Base-by-base conservation (phyloP, 2,113 vertebrate genomes). In the Vulpes vulpes region DNA sequence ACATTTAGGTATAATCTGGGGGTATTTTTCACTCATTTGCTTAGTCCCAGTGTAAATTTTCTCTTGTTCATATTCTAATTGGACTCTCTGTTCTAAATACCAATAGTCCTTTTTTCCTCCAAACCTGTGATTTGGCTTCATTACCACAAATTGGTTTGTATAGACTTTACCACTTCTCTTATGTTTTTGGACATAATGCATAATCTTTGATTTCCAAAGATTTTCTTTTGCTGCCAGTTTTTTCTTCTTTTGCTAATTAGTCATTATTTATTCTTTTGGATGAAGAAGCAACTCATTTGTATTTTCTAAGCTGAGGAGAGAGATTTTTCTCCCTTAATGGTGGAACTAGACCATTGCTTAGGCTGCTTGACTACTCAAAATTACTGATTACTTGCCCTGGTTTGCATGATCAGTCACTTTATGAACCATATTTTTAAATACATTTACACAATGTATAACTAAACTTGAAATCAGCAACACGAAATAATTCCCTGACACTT, bases 121-220 rank as follows among this genome's bases (percentile, higher is more conserved):
- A 59, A 57, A 64, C 6, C 17, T 65, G 17, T 35, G 35, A 1
- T 23, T 81, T 81, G 65, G 19, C 49, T 51, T 59, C n/a, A 88
- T 43, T 19, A 35, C 11, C 6, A 30, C 19, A 32, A 49, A 23
- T 14, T 10, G 20, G 10, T 53, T 25, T 30, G 9, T 88, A 78
- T 22, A 59, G 49, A 65, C 27, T 38, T 11, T 71, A 2, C 10
- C 27, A 23, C 30, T 74, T 32, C 27, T 30, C 7, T 92, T 65
- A 4, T 55, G 15, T 60, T 67, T 94, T 53, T 53, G 19, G 86
- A 80, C 32, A 74, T 71, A 86, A 95, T 95, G 89, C 57, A 89
- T 27, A 74, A 27, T 7, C 22, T 59, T 73, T 83, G 71, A 88
- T 43, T 97, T 80, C 17, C 57, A 89, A 65, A 76, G 15, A 57